These are phyloP conservation scores for Acanthacorydalis orientalis DNA, from an alignment of 2,888 invertebrate genomes.

Conservation along the genomic window DNA sequence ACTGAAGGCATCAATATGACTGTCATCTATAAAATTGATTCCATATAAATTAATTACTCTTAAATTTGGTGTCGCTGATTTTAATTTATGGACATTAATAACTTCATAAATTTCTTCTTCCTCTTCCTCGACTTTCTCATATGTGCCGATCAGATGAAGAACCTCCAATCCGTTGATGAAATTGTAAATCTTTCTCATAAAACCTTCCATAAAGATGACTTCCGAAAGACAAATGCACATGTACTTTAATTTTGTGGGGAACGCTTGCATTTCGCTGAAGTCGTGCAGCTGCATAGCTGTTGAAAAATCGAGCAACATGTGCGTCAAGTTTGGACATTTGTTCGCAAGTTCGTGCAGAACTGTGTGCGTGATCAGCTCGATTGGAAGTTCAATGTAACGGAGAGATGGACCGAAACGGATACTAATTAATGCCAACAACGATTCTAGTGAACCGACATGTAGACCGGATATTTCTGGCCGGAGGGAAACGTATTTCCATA, in stretches of 20 bases:
- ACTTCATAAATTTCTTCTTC: constrained; percentile 99
- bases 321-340: constrained; percentile 88
- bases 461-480: constrained; percentile 93
- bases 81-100: constrained; percentile 96
- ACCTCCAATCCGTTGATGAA: constrained; percentile 97
- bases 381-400: constrained; percentile 82
- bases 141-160: constrained; percentile 92
- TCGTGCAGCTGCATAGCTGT: constrained; percentile 99
- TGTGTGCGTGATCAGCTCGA: constrained; percentile 90
- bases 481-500: constrained; percentile 93
- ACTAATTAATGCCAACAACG: constrained; percentile 72
- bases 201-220: constrained; percentile 99
- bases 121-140: constrained; percentile 94
- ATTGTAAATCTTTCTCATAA: constrained; percentile 99
- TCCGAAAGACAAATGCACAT: constrained; percentile 95
- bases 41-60: constrained; percentile 96
- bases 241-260: constrained; percentile 91
- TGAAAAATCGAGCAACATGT: constrained; percentile 93
- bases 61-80: constrained; percentile 94
- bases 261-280: constrained; percentile 96
- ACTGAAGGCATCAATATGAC: constrained; percentile 95
- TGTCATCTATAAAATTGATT: constrained; percentile 96
- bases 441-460: constrained; percentile 78
- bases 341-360: constrained; percentile 92
- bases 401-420: constrained; percentile 76